A percentile compares a stretch with the other conserved stretches of the same genome.
Evolutionary conservation across 2,888 invertebrate species (phyloP).

Genomic region (Fragum whitleyi): DNA sequence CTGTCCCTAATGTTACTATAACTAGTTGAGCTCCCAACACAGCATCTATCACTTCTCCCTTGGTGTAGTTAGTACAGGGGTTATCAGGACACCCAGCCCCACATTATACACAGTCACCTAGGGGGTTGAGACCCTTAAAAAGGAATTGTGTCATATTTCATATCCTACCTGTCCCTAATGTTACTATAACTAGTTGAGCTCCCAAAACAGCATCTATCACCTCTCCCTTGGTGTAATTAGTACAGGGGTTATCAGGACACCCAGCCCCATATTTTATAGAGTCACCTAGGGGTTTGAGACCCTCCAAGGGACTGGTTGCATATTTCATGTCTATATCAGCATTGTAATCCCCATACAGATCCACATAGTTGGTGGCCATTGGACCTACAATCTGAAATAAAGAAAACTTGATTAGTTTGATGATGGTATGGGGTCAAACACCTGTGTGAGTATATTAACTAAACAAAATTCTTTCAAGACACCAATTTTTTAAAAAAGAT

Average conservation of each 20-base stretch:
- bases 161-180: slow-evolving; percentile 77
- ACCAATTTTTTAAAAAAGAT: too few relatives aligned
- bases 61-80: slow-evolving; percentile 71
- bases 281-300: slow-evolving; percentile 66
- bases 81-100: slow-evolving; percentile 76
- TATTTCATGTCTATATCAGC: slow-evolving; percentile 70
- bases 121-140: slow-evolving; percentile 65
- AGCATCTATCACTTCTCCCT: slow-evolving; percentile 58
- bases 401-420: neutral
- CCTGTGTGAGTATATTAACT: too few relatives aligned
- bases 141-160: slow-evolving; percentile 58
- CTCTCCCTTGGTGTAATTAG: slow-evolving; percentile 61
- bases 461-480: too few relatives aligned
- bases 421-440: too few relatives aligned
- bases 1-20: slow-evolving; percentile 80
- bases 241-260: slow-evolving; percentile 75
- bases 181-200: slow-evolving; percentile 76
- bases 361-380: slow-evolving; percentile 75
- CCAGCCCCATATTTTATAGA: slow-evolving; percentile 68
- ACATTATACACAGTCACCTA: slow-evolving; percentile 63
- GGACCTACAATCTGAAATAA: slow-evolving; percentile 79
- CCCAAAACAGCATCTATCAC: slow-evolving; percentile 67
- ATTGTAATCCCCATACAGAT: slow-evolving; percentile 79
- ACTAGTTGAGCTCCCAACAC: slow-evolving; percentile 72
- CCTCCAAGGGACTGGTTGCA: slow-evolving; percentile 74